Base-by-base conservation (phyloP, 2,113 vertebrate species). In the Podarcis muralis region DNA sequence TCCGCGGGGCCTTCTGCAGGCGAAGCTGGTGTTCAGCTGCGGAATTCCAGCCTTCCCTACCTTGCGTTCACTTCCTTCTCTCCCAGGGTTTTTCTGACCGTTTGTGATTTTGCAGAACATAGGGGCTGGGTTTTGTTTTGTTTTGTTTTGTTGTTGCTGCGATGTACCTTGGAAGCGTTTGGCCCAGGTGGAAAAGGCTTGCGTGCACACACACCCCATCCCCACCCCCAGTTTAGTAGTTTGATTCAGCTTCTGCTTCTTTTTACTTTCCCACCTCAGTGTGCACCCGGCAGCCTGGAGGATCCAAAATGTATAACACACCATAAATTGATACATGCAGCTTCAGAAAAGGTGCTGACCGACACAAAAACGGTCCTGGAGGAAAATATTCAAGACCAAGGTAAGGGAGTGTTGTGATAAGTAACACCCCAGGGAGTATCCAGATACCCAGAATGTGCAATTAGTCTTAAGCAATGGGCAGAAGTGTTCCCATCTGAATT, bases 291-390 rank as follows among this genome's bases (percentile, higher is more conserved):
- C 94, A 98, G 97, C 94, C 90, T 99, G 87, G 99, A 99, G 94
- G 99, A 99, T 94, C 98, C 99, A 77, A 99, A 99, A 96, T 98
- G 96, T 0, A 95, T 99, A 57, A 98, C 98, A 25, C 98, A 99
- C 88, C 99, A 99, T 84, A 99, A 99, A 93, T 92, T 99, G 85
- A 97, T 99, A 84, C 98, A 99, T 0, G 98, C 98, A 86, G 97
- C 98, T 90, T 98, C 98, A 37, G 98, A 99, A 93, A 97, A 98
- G 94, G 97, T 98, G 92, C 98, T 99, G 90, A 97, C 95, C 0
- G 99, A 99, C 92, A 96, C 97, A 48, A 99, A 97, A 95, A 99
- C 98, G 0, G 96, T 99, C 16, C 93, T 95, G 81, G 98, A 99
- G 77, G 99, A 99, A 91, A 98, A 97, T n/a, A 93, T 99, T 78